Evolutionary conservation across 1,140 invertebrate species (phyloP), one percentile per base, ranked within the genome.

Genomic region (Pristionchus pacificus): DNA sequence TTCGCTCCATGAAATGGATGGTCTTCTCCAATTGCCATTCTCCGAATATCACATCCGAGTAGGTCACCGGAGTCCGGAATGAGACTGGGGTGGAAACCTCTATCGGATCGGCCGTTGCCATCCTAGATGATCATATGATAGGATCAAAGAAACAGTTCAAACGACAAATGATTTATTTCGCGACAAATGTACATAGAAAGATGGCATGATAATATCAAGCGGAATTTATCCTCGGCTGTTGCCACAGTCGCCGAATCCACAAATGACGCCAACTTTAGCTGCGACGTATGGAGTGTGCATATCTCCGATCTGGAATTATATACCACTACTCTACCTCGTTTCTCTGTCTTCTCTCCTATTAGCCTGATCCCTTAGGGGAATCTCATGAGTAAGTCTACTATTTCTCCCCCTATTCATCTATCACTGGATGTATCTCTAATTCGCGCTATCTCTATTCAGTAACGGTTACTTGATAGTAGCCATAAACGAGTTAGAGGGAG

Each of bases 21-120:
- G 38, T 49, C 38, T 49, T 49, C 38, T 49, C 38, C 38, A 49
- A 49, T 49, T 49, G 38, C 38, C 38, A 49, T 49, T 49, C 38
- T 49, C 38, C 38, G 19, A 49, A 49, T 6, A 49, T 6, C 19
- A 49, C 38, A 49, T 49, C 38, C 6, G 6, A 10, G 38, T 49
- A 49, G 6, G 19, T 6, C 6, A 49, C 38, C 6, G 38, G 38
- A 10, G 38, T 49, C 6, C 38, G 38, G 38, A 49, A 49, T 49
- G 38, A 49, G 38, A 19, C 6, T 10, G 38, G 19, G 6, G 38
- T 19, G 19, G 38, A n/a, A n/a, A n/a, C n/a, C n/a, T n/a, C n/a
- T n/a, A n/a, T n/a, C n/a, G n/a, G n/a, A n/a, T n/a, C n/a, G n/a
- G n/a, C n/a, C n/a, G n/a, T n/a, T n/a, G n/a, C n/a, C n/a, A n/a